Percentiles rank a stretch among this genome's conserved stretches.
phyloP scores from a whole-genome alignment of 2,888 invertebrate genomes.

The Baccha elongata region DNA sequence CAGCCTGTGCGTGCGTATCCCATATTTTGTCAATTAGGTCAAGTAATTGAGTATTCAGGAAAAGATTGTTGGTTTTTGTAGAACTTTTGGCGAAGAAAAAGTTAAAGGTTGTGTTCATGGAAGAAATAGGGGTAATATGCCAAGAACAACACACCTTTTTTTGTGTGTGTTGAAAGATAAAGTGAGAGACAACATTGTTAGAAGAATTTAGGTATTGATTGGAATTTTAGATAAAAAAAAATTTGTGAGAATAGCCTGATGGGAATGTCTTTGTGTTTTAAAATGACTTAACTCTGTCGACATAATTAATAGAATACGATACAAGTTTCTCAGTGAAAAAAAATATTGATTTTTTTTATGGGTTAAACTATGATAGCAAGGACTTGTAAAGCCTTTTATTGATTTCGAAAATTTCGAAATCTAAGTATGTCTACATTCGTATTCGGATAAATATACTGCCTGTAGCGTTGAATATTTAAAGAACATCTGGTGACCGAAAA shows the following conservation, averaged over 20 bases:
- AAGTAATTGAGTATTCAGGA: constrained; percentile 46
- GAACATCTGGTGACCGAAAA: no score
- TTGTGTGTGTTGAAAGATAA: constrained; percentile 7
- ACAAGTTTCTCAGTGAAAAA: neutral
- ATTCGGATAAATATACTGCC: neutral
- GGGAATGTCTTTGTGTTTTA: neutral
- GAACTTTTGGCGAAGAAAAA: neutral
- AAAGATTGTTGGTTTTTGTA: constrained; percentile 28
- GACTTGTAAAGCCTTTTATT: neutral
- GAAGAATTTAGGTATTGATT: constrained; percentile 40
- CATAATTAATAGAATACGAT: no score
- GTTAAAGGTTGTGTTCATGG: neutral
- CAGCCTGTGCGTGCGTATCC: constrained; percentile 44
- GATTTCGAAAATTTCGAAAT: no score
- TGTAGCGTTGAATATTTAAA: neutral
- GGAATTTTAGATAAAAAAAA: constrained; percentile 9
- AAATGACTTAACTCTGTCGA: constrained; percentile 1
- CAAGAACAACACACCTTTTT: constrained; percentile 19
- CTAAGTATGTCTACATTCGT: no score
- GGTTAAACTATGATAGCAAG: neutral
- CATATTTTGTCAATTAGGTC: constrained; percentile 54
- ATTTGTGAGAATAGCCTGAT: constrained; percentile 5
- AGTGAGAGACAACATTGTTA: constrained; percentile 20
- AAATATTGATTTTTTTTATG: neutral
- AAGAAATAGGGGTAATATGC: neutral